These are phyloP conservation scores for Lasaia peninsularis DNA, from an alignment of 1,140 invertebrate genomes.

Conservation along the genomic window DNA sequence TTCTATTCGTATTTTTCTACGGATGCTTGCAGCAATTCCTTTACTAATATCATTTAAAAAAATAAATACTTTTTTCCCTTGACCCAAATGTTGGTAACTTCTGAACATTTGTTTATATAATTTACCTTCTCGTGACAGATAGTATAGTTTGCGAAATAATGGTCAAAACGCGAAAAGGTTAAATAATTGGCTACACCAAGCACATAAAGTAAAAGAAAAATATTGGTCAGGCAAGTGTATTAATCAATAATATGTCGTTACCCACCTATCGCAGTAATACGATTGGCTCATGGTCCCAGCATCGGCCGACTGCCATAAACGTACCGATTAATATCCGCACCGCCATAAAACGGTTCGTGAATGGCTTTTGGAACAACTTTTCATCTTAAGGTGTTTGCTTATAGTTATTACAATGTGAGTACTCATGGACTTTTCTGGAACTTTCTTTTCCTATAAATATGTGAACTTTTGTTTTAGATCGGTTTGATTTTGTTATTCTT, in stretches of 20 bases:
- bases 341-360: constrained; percentile 27
- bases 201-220: not conserved
- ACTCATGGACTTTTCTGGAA: not conserved
- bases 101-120: too few species aligned
- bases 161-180: too few species aligned
- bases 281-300: constrained; percentile 1
- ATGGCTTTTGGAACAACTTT: constrained; percentile 20
- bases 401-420: constrained; percentile 17
- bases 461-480: not conserved
- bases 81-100: too few species aligned
- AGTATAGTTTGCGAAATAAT: too few species aligned
- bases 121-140: too few species aligned
- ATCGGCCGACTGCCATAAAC: constrained; percentile 31
- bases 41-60: too few species aligned
- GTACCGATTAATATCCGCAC: constrained; percentile 31
- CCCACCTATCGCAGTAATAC: not conserved
- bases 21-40: too few species aligned
- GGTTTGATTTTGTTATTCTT: not conserved
- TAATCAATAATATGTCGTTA: not conserved
- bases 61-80: too few species aligned
- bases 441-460: not conserved
- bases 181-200: not conserved
- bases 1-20: too few species aligned
- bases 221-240: not conserved
- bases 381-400: constrained; percentile 23